Percentiles rank a stretch among this genome's conserved stretches.
These are phyloP conservation scores for Holocentrus rufus DNA, from an alignment of 2,797 vertebrate species.

Conservation along the genomic window DNA sequence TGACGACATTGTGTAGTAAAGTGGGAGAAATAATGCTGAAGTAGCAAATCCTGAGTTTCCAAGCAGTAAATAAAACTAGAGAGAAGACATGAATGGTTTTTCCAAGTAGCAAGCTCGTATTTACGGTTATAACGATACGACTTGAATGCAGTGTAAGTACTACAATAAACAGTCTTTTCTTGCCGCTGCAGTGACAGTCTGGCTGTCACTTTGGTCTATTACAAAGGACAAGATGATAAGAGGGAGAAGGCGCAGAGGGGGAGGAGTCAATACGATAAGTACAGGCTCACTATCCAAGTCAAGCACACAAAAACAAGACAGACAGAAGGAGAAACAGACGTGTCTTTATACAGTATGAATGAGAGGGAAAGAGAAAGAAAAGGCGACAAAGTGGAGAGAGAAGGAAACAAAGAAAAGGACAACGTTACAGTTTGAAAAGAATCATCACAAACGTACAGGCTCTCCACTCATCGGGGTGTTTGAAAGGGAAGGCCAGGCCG, in stretches of 20 bases:
- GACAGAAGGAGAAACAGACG: not conserved
- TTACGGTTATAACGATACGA: no score
- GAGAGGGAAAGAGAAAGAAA: not conserved
- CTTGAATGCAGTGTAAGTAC: not conserved
- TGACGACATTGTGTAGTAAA: no score
- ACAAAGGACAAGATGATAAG: not conserved
- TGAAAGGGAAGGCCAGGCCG: conserved; percentile 97
- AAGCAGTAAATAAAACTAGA: no score
- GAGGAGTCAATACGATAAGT: not conserved
- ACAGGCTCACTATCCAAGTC: not conserved
- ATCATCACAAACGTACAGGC: conserved; percentile 85
- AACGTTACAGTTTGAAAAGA: not conserved
- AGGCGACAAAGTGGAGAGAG: not conserved
- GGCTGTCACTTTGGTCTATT: not conserved
- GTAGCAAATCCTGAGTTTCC: no score
- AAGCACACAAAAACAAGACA: not conserved
- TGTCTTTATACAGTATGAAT: not conserved
- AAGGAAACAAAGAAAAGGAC: conserved; percentile 13
- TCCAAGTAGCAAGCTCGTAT: no score
- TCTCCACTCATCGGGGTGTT: conserved; percentile 99
- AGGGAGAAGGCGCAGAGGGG: not conserved
- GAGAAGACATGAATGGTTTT: no score
- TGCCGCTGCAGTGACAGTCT: not conserved
- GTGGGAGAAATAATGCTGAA: no score
- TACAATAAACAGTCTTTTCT: not conserved